phyloP scores from a whole-genome alignment of 2,888 invertebrate genomes.

The Copidosoma aretas region DNA sequence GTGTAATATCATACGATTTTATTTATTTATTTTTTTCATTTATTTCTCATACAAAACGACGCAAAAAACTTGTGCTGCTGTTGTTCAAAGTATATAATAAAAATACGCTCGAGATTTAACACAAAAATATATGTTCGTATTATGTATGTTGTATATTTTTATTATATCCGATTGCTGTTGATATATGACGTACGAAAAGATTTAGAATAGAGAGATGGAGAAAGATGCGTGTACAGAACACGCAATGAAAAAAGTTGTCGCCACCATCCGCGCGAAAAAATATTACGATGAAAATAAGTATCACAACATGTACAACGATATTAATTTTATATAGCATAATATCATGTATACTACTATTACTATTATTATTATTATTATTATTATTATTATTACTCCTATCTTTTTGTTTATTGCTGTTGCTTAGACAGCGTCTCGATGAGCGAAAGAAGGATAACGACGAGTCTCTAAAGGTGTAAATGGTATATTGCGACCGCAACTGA shows the following conservation, averaged over 20 bases:
- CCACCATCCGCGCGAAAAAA: slow-evolving; percentile 12
- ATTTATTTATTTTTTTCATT: neutral
- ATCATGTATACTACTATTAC: too few species aligned
- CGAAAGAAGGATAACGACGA: slow-evolving; percentile 3
- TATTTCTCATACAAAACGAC: slow-evolving; percentile 44
- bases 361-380: too few species aligned
- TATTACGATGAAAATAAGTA: neutral
- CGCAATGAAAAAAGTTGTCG: slow-evolving; percentile 5
- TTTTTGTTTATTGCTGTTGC: too few species aligned
- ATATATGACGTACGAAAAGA: neutral
- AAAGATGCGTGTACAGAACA: slow-evolving; percentile 4
- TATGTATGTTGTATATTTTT: slow-evolving; percentile 10
- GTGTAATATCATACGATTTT: slow-evolving; percentile 12
- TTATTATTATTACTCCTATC: too few species aligned
- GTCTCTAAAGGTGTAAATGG: too few species aligned
- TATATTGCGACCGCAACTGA: slow-evolving; percentile 1
- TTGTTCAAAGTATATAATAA: neutral
- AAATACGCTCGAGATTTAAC: slow-evolving; percentile 13
- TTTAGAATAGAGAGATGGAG: neutral
- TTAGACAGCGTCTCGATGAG: neutral
- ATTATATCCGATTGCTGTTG: neutral
- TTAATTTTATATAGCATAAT: neutral
- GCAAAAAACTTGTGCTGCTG: slow-evolving; percentile 42
- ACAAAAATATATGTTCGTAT: slow-evolving; percentile 7
- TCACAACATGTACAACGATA: neutral